Base-by-base conservation (phyloP, 2,113 vertebrate species). In the Gymnobelideus leadbeateri region DNA sequence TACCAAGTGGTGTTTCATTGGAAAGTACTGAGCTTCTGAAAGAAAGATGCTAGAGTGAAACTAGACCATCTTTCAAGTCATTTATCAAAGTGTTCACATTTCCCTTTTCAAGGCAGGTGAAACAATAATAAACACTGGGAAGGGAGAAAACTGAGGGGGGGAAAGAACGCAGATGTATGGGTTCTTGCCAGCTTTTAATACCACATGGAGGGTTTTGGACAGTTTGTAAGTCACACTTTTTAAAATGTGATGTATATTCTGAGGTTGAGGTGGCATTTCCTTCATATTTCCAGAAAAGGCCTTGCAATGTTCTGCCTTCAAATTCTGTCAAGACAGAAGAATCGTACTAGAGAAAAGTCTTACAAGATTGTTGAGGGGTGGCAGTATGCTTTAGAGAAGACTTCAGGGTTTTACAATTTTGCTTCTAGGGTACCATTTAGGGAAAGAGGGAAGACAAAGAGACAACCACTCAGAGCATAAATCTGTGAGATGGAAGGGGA, bases 61-160 rank as follows among this genome's bases (percentile, higher is more conserved):
- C 91, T 94, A 95, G 43, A 93, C 26, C 61, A 61, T 19, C 1
- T 94, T 97, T 93, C 26, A 8, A 84, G 23, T 53, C 0, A 96
- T 96, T 98, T 98, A 96, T 94, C 96, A 96, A 97, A 97, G 77
- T 8, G 93, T 1, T 28, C 61, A n/a, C 23, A 91, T 53, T 95
- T 97, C 47, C 49, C 52, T 91, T 94, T 96, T 96, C 91, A 94
- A 97, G 96, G 26, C 21, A 97, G 47, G 52, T 89, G 51, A 12
- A 37, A 96, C 46, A 94, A 77, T 43, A 94, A 97, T 47, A 95
- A 96, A 26, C 55, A 93, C 94, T 92, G 93, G 0, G 49, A 89
- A 97, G 94, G 89, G 51, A 97, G 95, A 97, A 91, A 50, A 51
- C 28, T 9, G 1, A 53, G 28, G 50, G 28, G 50, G 55, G 37